Base-by-base conservation (phyloP, 2,888 invertebrate species). In the Panopea generosa region DNA sequence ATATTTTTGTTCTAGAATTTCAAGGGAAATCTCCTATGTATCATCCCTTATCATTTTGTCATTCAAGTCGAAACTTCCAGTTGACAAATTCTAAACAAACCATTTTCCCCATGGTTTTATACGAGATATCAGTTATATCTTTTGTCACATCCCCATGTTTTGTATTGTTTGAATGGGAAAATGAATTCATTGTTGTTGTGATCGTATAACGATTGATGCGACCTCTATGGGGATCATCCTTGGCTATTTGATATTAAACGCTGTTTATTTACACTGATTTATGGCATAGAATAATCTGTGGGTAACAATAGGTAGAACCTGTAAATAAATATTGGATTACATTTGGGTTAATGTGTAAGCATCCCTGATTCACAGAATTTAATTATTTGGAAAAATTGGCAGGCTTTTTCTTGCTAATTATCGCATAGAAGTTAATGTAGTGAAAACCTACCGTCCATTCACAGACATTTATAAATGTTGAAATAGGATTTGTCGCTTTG, bases 201-300 rank as follows among this genome's bases (percentile, higher is more conserved):
- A 77, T 77, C 67, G 49, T 43, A 27, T 2, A 38, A 43, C 62
- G 67, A 67, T 77, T 67, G 66, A 77, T 77, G 66, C 57, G 53
- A 47, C 53, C 68, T 68, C 74, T 50, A 24, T 20, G 43, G 74
- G 74, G 67, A 59, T 26, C n/a, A 43, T 11, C 43, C 29, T 24
- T 50, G 40, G 71, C 65, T 65, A 71, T 65, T 70, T 60, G 47
- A 67, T 76, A 76, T 66, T 62, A 66, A 68, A 66, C 43, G 33
- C 61, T 80, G 50, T 76, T 69, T 80, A 75, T 80, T 80, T 76
- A 67, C 75, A 53, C 47, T 80, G 80, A 80, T 80, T 79, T 76
- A 80, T 62, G 59, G 52, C 47, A 45, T 45, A 49, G 57, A 63
- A 77, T 72, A 59, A 56, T 65, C 52, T 20, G 45, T 63, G 1